These are phyloP conservation scores for Cataglyphis altisquamis DNA, from an alignment of 2,888 invertebrate genomes.

Conservation along the genomic window DNA sequence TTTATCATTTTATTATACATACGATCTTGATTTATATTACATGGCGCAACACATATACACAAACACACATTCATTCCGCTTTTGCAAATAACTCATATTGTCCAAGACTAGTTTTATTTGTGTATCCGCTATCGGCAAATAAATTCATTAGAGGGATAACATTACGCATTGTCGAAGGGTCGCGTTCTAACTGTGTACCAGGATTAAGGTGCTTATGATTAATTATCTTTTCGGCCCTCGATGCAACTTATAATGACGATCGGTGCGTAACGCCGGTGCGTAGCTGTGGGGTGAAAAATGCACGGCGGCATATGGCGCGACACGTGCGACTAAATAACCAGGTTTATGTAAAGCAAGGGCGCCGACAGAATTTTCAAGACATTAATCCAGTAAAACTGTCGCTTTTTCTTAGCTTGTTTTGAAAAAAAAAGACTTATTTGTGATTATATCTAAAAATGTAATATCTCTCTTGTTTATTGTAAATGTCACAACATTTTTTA, in stretches of 20 bases:
- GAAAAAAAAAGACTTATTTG: neutral
- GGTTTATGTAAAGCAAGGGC: conserved; percentile 34
- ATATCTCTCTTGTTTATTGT: neutral
- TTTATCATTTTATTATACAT: neutral
- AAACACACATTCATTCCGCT: neutral
- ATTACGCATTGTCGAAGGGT: neutral
- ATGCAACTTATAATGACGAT: conserved; percentile 53
- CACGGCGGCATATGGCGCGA: conserved; percentile 67
- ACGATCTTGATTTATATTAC: neutral
- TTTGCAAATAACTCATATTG: conserved; percentile 17
- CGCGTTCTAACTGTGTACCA: conserved; percentile 2
- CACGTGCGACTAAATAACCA: conserved; percentile 66
- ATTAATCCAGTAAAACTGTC: neutral
- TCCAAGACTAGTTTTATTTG: neutral
- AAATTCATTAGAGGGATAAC: conserved; percentile 25
- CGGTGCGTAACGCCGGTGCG: conserved; percentile 51
- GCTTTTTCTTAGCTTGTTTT: neutral
- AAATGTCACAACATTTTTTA: no score
- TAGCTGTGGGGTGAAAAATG: conserved; percentile 35
- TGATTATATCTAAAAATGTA: neutral
- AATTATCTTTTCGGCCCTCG: conserved; percentile 19
- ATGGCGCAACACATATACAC: neutral
- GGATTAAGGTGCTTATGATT: neutral
- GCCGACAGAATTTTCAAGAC: conserved; percentile 6
- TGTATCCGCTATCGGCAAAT: conserved; percentile 14